Conservation (phyloP, 2,797 vertebrate species). For the Threskiornis aethiopicus region DNA sequence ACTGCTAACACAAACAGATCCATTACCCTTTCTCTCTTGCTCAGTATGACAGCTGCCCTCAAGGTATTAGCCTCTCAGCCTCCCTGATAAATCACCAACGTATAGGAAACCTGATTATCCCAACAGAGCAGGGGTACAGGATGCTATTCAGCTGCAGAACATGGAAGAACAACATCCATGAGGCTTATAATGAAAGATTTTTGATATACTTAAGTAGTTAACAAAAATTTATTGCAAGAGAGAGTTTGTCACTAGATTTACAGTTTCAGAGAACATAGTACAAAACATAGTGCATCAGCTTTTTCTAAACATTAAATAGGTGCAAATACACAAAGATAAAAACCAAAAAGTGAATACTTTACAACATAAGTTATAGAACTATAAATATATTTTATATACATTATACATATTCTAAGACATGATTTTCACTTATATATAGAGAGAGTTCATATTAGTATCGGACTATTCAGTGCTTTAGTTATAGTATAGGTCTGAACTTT, state of each 20-base stretch:
- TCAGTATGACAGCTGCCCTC: neutral
- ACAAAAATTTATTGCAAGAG: slow-evolving; percentile 83
- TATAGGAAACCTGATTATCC: slow-evolving; percentile 34
- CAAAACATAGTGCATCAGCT: slow-evolving; percentile 81
- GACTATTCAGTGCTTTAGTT: slow-evolving; percentile 73
- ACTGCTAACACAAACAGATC: neutral
- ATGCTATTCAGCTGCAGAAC: slow-evolving; percentile 18
- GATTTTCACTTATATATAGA: slow-evolving; percentile 47
- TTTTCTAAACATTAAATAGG: slow-evolving; percentile 80
- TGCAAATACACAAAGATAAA: slow-evolving; percentile 81
- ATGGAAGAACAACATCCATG: slow-evolving; percentile 48
- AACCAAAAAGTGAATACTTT: slow-evolving; percentile 74
- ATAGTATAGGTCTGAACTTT: slow-evolving; percentile 57
- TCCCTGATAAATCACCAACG: slow-evolving; percentile 42
- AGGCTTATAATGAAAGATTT: slow-evolving; percentile 62
- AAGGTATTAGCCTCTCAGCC: slow-evolving; percentile 12
- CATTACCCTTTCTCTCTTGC: slow-evolving; percentile 30
- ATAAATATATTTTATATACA: slow-evolving; percentile 82
- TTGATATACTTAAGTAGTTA: slow-evolving; percentile 75
- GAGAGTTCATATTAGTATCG: slow-evolving; percentile 23
- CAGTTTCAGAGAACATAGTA: slow-evolving; percentile 78
- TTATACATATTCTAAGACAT: slow-evolving; percentile 77
- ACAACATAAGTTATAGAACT: slow-evolving; percentile 78
- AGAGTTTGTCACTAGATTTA: slow-evolving; percentile 78
- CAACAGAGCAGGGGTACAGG: neutral